phyloP scores from a whole-genome alignment of 2,888 invertebrate genomes.

The Macaria notata region DNA sequence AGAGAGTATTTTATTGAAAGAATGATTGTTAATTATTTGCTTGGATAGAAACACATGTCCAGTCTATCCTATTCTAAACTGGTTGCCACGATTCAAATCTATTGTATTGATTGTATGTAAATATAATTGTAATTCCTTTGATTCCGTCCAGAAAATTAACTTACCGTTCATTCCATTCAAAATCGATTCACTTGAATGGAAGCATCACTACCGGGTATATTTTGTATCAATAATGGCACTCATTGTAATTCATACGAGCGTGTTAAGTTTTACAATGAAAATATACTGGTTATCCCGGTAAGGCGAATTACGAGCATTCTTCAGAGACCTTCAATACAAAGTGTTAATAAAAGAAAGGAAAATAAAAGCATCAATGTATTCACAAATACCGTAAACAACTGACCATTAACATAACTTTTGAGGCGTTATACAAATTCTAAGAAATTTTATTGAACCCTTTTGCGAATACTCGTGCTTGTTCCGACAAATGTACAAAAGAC shows the following conservation, averaged over 20 bases:
- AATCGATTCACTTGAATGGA: constrained; percentile 34
- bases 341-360: constrained; percentile 37
- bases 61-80: not conserved
- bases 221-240: constrained; percentile 47
- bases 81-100: too few relatives aligned
- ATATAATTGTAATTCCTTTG: constrained; percentile 31
- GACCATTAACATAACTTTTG: constrained; percentile 43
- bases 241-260: constrained; percentile 55
- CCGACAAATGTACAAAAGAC: constrained; percentile 55
- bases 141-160: constrained; percentile 45
- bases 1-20: not conserved
- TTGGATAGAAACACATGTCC: too few relatives aligned
- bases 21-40: not conserved
- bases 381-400: constrained; percentile 47
- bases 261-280: constrained; percentile 34
- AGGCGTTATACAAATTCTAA: constrained; percentile 50
- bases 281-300: constrained; percentile 23
- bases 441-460: constrained; percentile 63
- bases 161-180: constrained; percentile 41
- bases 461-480: constrained; percentile 63
- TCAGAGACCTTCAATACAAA: not conserved
- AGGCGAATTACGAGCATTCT: constrained; percentile 37
- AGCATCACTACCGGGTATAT: constrained; percentile 51
- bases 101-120: constrained; percentile 19
- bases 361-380: constrained; percentile 35